Conservation (phyloP, 2,113 vertebrate genomes). For the Pterocles gutturalis region DNA sequence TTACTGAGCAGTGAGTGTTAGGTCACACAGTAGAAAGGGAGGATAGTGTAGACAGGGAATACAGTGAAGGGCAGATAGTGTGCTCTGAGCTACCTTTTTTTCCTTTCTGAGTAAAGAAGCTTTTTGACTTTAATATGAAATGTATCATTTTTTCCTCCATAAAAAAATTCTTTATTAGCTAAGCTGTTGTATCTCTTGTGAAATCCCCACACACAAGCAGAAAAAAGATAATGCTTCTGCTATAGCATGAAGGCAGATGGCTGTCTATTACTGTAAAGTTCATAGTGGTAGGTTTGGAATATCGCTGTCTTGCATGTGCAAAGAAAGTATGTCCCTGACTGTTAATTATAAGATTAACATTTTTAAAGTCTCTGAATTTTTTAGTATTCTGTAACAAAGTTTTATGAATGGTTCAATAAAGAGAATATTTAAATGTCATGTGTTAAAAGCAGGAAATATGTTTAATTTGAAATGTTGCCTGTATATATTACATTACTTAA, state of each 20-base stretch:
- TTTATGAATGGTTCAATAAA: constrained; percentile 71
- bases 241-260: constrained; percentile 70
- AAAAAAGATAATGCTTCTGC: constrained; percentile 2
- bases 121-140: background rate
- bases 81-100: background rate
- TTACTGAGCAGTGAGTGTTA: background rate
- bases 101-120: background rate
- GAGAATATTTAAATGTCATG: constrained; percentile 63
- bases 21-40: background rate
- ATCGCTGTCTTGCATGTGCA: constrained; percentile 36
- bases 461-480: constrained; percentile 53
- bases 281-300: constrained; percentile 69
- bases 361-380: constrained; percentile 64
- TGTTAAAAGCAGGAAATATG: constrained; percentile 61
- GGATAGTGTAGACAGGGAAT: background rate
- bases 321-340: constrained; percentile 53
- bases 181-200: background rate
- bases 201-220: background rate
- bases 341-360: constrained; percentile 80
- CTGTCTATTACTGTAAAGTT: constrained; percentile 71
- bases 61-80: background rate
- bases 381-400: constrained; percentile 68
- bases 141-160: background rate
- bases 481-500: constrained; percentile 56
- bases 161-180: background rate